A percentile compares a stretch with the other conserved stretches of the same genome.
These are phyloP conservation scores for Pyrrhia umbra DNA, from an alignment of 2,888 invertebrate genomes.

Conservation along the genomic window DNA sequence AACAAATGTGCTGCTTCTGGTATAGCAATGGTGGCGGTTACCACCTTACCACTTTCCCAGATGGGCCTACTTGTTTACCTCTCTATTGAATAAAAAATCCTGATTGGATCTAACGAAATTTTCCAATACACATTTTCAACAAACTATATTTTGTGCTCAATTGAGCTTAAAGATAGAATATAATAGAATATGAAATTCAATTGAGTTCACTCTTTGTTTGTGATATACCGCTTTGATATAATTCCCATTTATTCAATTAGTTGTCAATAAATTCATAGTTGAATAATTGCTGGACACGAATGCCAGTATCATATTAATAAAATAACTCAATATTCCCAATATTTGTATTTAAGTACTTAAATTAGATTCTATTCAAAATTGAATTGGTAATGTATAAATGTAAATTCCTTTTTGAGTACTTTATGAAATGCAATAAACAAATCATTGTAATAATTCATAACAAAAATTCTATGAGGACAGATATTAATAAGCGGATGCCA, in stretches of 20 bases:
- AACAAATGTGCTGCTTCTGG: no score
- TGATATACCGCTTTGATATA: background rate
- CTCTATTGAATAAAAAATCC: background rate
- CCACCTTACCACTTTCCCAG: no score
- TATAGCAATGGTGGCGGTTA: no score
- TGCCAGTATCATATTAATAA: background rate
- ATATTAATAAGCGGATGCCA: no score
- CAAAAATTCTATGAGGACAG: no score
- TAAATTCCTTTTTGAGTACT: background rate
- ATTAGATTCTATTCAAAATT: background rate
- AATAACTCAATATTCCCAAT: background rate
- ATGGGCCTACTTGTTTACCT: no score
- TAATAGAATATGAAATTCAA: background rate
- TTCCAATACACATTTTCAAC: background rate
- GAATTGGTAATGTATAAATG: background rate
- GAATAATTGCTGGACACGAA: background rate
- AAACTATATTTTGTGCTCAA: background rate
- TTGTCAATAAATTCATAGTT: background rate
- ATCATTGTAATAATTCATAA: no score
- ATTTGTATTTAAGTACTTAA: background rate
- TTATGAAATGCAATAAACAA: no score
- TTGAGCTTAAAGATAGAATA: background rate
- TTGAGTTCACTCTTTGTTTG: background rate
- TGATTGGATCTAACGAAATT: background rate
- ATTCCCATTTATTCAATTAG: background rate